These are phyloP conservation scores for Anguilla megastoma DNA, from an alignment of 2,797 vertebrate genomes.

Conservation along the genomic window DNA sequence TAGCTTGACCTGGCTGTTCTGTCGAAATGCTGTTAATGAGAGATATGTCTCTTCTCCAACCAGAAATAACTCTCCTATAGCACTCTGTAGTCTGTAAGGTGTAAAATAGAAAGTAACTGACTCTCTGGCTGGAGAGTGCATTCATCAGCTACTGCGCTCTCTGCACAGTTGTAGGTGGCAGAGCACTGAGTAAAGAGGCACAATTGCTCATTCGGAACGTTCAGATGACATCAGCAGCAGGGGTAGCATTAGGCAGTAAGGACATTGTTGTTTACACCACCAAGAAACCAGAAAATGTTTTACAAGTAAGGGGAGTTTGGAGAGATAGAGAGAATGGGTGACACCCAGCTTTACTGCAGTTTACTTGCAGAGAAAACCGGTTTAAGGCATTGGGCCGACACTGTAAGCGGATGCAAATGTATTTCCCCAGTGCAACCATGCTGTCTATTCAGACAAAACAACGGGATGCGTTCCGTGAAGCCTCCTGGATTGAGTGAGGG, in stretches of 20 bases:
- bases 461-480: not conserved
- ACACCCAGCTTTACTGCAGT: not conserved
- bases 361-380: not conserved
- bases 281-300: too few relatives aligned
- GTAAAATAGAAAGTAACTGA: not conserved
- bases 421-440: not conserved
- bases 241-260: not conserved
- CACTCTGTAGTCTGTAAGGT: not conserved
- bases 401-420: not conserved
- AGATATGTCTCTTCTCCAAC: not conserved
- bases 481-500: not conserved
- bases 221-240: too few relatives aligned
- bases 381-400: not conserved
- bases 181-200: not conserved
- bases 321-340: not conserved
- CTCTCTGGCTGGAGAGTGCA: not conserved
- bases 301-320: too few relatives aligned
- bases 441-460: not conserved
- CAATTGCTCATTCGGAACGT: too few relatives aligned
- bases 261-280: not conserved
- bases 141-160: not conserved
- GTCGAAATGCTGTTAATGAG: not conserved
- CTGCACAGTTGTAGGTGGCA: not conserved
- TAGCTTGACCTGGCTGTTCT: not conserved
- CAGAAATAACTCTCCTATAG: not conserved